These are phyloP conservation scores for Leucophenga montana DNA, from an alignment of 2,888 invertebrate species.

Conservation along the genomic window DNA sequence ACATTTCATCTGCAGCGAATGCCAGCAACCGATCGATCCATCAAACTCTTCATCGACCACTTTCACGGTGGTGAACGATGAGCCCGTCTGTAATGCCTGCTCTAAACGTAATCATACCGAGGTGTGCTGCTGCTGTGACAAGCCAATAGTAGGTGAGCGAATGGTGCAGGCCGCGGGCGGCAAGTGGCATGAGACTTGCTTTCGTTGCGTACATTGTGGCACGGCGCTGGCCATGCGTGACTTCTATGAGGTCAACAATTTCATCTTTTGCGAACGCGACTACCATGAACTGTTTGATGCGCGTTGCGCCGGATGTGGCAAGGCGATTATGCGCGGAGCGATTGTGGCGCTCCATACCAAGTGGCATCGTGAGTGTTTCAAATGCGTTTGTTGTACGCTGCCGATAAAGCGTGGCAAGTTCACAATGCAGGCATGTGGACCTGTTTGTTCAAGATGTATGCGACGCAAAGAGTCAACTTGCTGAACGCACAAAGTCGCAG, in stretches of 20 bases:
- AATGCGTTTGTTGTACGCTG: slow-evolving; percentile 28
- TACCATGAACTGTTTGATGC: slow-evolving; percentile 37
- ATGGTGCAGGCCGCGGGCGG: slow-evolving; percentile 33
- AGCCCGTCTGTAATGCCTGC: not conserved
- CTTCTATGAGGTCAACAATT: slow-evolving; percentile 43
- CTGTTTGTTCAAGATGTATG: slow-evolving; percentile 27
- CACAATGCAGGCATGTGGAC: slow-evolving; percentile 26
- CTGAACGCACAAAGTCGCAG: not conserved
- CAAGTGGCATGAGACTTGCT: slow-evolving; percentile 46
- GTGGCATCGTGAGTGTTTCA: slow-evolving; percentile 41
- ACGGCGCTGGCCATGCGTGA: slow-evolving; percentile 28
- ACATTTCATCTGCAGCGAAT: slow-evolving; percentile 41
- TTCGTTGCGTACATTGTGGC: slow-evolving; percentile 38
- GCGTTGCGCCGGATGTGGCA: slow-evolving; percentile 41
- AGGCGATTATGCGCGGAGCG: slow-evolving; percentile 30
- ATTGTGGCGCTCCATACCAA: slow-evolving; percentile 43
- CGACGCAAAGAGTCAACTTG: not conserved
- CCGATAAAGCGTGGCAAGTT: slow-evolving; percentile 27
- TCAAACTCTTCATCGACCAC: slow-evolving; percentile 24
- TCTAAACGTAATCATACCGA: not conserved
- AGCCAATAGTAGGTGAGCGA: slow-evolving; percentile 1
- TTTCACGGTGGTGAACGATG: not conserved
- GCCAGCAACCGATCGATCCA: slow-evolving; percentile 22
- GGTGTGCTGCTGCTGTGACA: slow-evolving; percentile 13
- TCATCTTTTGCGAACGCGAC: slow-evolving; percentile 42